phyloP scores from a whole-genome alignment of 2,888 invertebrate genomes.

The Xestia sexstrigata region DNA sequence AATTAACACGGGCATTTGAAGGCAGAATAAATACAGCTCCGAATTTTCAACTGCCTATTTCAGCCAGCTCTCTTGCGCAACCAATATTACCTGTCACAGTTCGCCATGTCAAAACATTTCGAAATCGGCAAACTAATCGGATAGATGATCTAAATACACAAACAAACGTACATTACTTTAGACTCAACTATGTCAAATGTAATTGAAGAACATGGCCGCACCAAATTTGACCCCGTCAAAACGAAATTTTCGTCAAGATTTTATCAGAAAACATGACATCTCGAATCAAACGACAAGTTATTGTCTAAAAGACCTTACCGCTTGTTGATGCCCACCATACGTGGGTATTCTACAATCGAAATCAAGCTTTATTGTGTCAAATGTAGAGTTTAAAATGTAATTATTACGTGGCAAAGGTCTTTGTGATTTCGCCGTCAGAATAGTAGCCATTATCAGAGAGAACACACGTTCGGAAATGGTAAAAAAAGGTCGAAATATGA shows the following conservation, averaged over 20 bases:
- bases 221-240: slow-evolving; percentile 86
- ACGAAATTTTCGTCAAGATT: slow-evolving; percentile 87
- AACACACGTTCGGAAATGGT: slow-evolving; percentile 88
- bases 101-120: slow-evolving; percentile 74
- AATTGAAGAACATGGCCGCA: slow-evolving; percentile 85
- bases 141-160: slow-evolving; percentile 79
- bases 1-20: slow-evolving; percentile 55
- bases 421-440: slow-evolving; percentile 78
- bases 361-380: slow-evolving; percentile 59
- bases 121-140: slow-evolving; percentile 76
- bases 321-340: slow-evolving; percentile 71
- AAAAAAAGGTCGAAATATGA: slow-evolving; percentile 89
- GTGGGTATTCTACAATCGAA: slow-evolving; percentile 39
- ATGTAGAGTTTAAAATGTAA: slow-evolving; percentile 57
- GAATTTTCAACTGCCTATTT: slow-evolving; percentile 43
- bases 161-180: slow-evolving; percentile 72
- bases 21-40: slow-evolving; percentile 38
- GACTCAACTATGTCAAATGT: slow-evolving; percentile 84
- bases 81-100: slow-evolving; percentile 61
- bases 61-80: slow-evolving; percentile 55
- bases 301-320: slow-evolving; percentile 83
- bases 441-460: slow-evolving; percentile 88
- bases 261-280: slow-evolving; percentile 87
- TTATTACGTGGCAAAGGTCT: slow-evolving; percentile 59
- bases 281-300: slow-evolving; percentile 88